A percentile compares a stretch with the other conserved stretches of the same genome.
Conservation (phyloP, 2,113 vertebrate genomes). For the Microtus pennsylvanicus region DNA sequence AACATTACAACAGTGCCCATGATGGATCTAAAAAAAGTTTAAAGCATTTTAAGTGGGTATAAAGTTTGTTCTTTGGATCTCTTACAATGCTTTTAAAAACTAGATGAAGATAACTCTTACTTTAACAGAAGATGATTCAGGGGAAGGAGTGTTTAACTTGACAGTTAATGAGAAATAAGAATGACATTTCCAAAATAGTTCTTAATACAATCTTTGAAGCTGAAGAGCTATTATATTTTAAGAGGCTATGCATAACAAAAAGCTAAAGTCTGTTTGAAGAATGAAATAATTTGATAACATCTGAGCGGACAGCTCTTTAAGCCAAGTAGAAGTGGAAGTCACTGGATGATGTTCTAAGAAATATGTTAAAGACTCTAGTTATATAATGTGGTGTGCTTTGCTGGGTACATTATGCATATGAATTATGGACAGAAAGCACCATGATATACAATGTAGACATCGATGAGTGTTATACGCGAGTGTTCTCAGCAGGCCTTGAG, state of each 20-base stretch:
- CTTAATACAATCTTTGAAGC: slow-evolving; percentile 59
- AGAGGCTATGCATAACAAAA: slow-evolving; percentile 63
- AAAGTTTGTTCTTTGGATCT: slow-evolving; percentile 47
- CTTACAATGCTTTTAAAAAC: not conserved
- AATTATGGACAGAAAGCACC: slow-evolving; percentile 77
- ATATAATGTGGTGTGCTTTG: slow-evolving; percentile 60
- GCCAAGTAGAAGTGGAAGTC: not conserved
- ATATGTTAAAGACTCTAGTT: slow-evolving; percentile 12
- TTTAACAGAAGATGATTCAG: slow-evolving; percentile 49
- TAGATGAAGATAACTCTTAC: not conserved
- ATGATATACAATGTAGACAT: slow-evolving; percentile 68
- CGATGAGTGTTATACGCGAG: slow-evolving; percentile 37
- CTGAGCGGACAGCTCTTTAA: slow-evolving; percentile 20
- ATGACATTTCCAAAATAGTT: slow-evolving; percentile 61
- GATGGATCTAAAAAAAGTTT: slow-evolving; percentile 12
- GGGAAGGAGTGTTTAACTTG: slow-evolving; percentile 59
- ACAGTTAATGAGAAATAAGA: slow-evolving; percentile 54
- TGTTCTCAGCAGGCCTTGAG: not conserved
- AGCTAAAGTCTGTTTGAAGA: slow-evolving; percentile 71
- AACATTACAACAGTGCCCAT: not conserved
- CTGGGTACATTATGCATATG: slow-evolving; percentile 52
- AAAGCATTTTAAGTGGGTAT: not conserved
- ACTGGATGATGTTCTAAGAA: slow-evolving; percentile 52
- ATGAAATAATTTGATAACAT: slow-evolving; percentile 61
- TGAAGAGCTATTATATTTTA: slow-evolving; percentile 59